Evolutionary conservation across 2,113 vertebrate species (phyloP).

Genomic region (Sinocyclocheilus maitianheensis): DNA sequence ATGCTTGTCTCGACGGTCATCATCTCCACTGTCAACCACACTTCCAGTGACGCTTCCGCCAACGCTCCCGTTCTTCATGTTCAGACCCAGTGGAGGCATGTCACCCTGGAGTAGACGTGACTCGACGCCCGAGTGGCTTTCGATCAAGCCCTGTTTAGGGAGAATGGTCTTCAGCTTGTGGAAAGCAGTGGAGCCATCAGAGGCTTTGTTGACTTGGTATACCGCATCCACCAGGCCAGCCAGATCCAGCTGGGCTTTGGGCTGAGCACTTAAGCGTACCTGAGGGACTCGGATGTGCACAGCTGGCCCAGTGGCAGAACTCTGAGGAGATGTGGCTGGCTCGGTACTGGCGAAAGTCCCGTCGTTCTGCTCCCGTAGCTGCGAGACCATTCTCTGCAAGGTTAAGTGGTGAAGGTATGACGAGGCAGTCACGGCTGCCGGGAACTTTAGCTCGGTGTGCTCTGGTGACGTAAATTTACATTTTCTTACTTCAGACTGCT

Average conservation of each 20-base stretch:
- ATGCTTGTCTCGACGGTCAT: constrained; percentile 91
- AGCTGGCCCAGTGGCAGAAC: constrained; percentile 73
- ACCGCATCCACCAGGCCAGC: constrained; percentile 86
- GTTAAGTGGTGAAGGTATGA: constrained; percentile 95
- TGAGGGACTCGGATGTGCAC: constrained; percentile 92
- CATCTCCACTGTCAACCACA: constrained; percentile 85
- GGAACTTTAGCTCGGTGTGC: constrained; percentile 82
- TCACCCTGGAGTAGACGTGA: constrained; percentile 86
- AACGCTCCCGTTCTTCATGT: constrained; percentile 79
- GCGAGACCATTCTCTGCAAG: constrained; percentile 89
- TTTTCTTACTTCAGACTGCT: constrained; percentile 79
- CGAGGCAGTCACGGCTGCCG: constrained; percentile 85
- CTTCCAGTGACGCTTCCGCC: constrained; percentile 71
- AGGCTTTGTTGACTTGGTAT: constrained; percentile 88
- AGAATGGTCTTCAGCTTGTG: constrained; percentile 91
- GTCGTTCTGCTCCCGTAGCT: constrained; percentile 86
- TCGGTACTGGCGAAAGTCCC: constrained; percentile 69
- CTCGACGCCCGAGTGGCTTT: constrained; percentile 85
- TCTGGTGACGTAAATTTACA: constrained; percentile 80
- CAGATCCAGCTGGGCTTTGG: constrained; percentile 84
- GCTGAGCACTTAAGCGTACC: constrained; percentile 83
- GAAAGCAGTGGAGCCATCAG: constrained; percentile 83
- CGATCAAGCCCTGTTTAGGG: constrained; percentile 87
- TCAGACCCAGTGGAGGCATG: constrained; percentile 91
- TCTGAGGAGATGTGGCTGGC: constrained; percentile 62